phyloP scores from a whole-genome alignment of 2,888 invertebrate genomes.

The Mactromeris polynyma region DNA sequence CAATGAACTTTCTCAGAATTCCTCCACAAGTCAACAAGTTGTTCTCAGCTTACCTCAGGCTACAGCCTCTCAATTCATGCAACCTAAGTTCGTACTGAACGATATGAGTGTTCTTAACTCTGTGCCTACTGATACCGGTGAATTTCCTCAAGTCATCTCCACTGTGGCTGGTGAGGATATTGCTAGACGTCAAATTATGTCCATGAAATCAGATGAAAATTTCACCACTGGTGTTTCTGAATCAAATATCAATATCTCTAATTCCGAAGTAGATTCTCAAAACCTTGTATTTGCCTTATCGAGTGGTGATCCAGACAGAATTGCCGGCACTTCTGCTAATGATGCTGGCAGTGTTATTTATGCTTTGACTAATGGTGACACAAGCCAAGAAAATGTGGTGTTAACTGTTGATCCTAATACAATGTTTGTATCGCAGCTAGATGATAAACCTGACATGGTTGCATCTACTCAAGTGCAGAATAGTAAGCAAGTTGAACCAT shows the following conservation, averaged over 20 bases:
- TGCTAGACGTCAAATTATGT: background rate
- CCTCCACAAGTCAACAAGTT: conserved; percentile 33
- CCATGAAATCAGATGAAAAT: conserved; percentile 1
- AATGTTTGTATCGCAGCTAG: conserved; percentile 32
- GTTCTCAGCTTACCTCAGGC: conserved; percentile 33
- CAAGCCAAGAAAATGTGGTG: conserved; percentile 23
- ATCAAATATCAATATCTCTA: background rate
- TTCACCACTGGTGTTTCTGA: background rate
- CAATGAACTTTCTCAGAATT: conserved; percentile 12
- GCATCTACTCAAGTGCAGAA: background rate
- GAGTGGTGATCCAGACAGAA: conserved; percentile 23
- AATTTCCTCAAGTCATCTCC: conserved; percentile 34
- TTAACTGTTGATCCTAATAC: conserved; percentile 42
- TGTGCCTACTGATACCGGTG: conserved; percentile 25
- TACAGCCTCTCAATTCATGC: conserved; percentile 31
- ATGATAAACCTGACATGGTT: background rate
- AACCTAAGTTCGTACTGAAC: conserved; percentile 47
- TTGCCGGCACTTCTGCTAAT: background rate
- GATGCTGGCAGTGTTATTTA: conserved; percentile 37
- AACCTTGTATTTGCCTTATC: conserved; percentile 28
- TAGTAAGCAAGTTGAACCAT: background rate
- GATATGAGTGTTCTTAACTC: conserved; percentile 45
- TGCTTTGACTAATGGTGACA: conserved; percentile 44
- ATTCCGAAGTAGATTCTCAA: conserved; percentile 17
- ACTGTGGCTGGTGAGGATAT: conserved; percentile 28